These are phyloP conservation scores for Todiramphus saurophagus DNA, from an alignment of 2,113 vertebrate genomes.

Conservation along the genomic window DNA sequence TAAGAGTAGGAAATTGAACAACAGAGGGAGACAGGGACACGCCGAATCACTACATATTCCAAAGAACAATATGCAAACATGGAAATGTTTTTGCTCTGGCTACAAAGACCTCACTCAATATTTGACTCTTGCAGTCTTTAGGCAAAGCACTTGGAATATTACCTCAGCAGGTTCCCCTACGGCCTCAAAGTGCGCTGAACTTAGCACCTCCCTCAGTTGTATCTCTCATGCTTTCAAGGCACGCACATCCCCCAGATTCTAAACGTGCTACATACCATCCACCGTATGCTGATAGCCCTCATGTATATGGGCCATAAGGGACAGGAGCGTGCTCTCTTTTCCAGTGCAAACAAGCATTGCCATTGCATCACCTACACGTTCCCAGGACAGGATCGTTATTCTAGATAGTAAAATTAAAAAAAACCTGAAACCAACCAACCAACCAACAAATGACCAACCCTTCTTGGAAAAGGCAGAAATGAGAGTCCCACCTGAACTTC, in stretches of 20 bases:
- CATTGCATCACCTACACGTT: not conserved
- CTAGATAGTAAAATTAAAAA: not conserved
- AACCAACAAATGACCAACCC: not conserved
- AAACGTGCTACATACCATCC: not conserved
- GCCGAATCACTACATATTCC: not conserved
- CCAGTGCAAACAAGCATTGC: not conserved
- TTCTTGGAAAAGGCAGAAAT: not conserved
- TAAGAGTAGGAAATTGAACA: conserved; percentile 28
- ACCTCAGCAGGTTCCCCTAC: not conserved
- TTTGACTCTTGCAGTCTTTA: not conserved
- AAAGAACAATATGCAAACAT: not conserved
- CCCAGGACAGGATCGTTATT: not conserved
- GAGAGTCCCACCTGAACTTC: not conserved
- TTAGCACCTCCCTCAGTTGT: not conserved
- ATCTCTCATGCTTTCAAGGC: not conserved
- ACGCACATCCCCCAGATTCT: not conserved
- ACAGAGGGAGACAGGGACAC: conserved; percentile 64
- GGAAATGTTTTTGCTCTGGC: conserved; percentile 46
- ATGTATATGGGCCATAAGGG: accelerated
- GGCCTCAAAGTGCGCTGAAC: not conserved
- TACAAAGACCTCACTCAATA: conserved; percentile 47
- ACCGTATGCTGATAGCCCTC: not conserved
- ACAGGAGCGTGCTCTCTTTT: not conserved
- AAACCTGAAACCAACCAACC: no score
- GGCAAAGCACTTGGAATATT: not conserved